A percentile compares a stretch with the other conserved stretches of the same genome.
Evolutionary conservation across 2,888 invertebrate genomes (phyloP).

Genomic region (Synanthedon myopaeformis): DNA sequence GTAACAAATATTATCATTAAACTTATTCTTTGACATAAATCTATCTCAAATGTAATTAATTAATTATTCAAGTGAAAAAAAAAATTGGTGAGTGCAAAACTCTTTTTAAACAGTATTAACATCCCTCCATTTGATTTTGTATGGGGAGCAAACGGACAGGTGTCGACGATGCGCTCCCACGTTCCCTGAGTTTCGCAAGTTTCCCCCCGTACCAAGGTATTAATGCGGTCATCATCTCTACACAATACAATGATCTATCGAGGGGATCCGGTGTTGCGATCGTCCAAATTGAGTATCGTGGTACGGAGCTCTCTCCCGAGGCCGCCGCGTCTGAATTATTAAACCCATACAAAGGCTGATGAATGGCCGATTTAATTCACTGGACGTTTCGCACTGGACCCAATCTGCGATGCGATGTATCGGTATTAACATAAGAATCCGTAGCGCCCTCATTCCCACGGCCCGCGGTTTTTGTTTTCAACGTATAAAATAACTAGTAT

Average conservation of each 20-base stretch:
- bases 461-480: slow-evolving; percentile 26
- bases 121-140: slow-evolving; percentile 9
- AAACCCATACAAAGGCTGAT: slow-evolving; percentile 42
- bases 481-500: not conserved
- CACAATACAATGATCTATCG: not conserved
- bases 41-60: no score
- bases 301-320: slow-evolving; percentile 17
- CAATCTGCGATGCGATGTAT: slow-evolving; percentile 46
- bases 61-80: not conserved
- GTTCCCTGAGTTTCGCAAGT: slow-evolving; percentile 28
- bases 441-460: slow-evolving; percentile 46
- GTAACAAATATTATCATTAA: no score
- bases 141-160: slow-evolving; percentile 29
- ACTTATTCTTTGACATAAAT: no score
- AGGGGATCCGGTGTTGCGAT: not conserved
- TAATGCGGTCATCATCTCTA: not conserved
- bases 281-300: slow-evolving; percentile 4
- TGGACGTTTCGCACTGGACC: slow-evolving; percentile 29
- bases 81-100: slow-evolving; percentile 13
- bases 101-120: slow-evolving; percentile 2
- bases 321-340: slow-evolving; percentile 44
- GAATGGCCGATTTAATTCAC: slow-evolving; percentile 31
- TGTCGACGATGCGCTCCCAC: slow-evolving; percentile 23
- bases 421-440: slow-evolving; percentile 55
- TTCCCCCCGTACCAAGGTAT: slow-evolving; percentile 11